Percentiles rank a stretch among this genome's conserved stretches.
Conservation (phyloP, 2,113 vertebrate species). For the Herpetotheres cachinnans region DNA sequence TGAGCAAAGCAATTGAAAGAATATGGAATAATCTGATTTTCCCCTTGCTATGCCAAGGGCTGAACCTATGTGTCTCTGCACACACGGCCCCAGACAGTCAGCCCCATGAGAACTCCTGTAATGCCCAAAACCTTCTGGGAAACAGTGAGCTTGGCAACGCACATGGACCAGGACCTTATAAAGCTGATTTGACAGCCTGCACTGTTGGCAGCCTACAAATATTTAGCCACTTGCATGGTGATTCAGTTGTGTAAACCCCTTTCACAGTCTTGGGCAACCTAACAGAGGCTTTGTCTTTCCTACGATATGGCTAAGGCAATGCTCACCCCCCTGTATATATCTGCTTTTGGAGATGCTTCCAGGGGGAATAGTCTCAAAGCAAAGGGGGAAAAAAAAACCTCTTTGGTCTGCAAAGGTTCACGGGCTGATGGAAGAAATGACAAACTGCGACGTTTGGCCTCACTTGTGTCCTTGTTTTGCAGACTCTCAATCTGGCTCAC, state of each 20-base stretch:
- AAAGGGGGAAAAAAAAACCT: not conserved
- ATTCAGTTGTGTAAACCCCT: not conserved
- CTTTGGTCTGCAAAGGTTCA: not conserved
- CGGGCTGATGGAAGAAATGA: not conserved
- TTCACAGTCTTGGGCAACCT: not conserved
- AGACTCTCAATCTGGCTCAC: rapidly evolving
- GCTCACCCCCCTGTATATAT: not conserved
- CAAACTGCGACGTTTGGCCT: not conserved
- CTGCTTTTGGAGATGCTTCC: not conserved
- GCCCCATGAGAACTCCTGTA: not conserved
- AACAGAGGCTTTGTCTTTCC: not conserved
- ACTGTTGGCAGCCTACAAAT: not conserved
- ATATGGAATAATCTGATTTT: not conserved
- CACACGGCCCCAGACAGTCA: rapidly evolving
- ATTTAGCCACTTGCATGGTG: not conserved
- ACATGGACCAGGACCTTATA: not conserved
- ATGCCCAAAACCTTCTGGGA: not conserved
- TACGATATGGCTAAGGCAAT: rapidly evolving
- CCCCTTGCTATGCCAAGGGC: rapidly evolving
- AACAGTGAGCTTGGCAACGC: not conserved
- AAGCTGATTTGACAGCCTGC: not conserved
- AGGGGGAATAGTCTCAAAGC: not conserved
- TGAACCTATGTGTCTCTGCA: rapidly evolving
- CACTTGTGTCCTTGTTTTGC: not conserved
- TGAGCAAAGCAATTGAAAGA: rapidly evolving